Conservation (phyloP, 2,888 invertebrate species). For the Dasypogon diadema region DNA sequence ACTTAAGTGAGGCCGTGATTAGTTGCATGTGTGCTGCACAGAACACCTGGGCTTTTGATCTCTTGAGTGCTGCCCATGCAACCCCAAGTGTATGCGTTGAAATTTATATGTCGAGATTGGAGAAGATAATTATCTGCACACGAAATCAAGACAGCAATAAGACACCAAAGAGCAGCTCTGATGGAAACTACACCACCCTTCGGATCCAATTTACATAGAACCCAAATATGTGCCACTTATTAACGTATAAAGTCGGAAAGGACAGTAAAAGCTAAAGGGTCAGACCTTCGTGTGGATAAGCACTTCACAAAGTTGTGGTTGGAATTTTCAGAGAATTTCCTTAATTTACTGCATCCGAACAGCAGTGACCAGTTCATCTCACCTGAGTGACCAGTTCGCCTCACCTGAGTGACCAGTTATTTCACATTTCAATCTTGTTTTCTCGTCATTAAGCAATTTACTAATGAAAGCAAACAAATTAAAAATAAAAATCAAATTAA, state of each 20-base stretch:
- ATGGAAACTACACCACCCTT: neutral
- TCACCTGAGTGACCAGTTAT: neutral
- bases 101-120: neutral
- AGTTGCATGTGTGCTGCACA: neutral
- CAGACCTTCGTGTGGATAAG: neutral
- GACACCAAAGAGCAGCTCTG: neutral
- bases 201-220: neutral
- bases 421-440: neutral
- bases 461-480: neutral
- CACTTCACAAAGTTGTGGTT: neutral
- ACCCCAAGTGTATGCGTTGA: neutral
- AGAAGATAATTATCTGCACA: neutral
- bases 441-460: neutral
- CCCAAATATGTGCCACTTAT: neutral
- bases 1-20: neutral
- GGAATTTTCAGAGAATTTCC: neutral
- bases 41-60: neutral
- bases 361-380: neutral
- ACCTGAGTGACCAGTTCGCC: neutral
- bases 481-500: neutral
- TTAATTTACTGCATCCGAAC: no score
- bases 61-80: no score
- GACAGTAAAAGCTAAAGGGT: neutral
- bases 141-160: neutral
- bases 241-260: neutral